Percentiles rank a stretch among this genome's conserved stretches.
These are phyloP conservation scores for Ageneiosus marmoratus DNA, from an alignment of 2,113 vertebrate species.

Conservation along the genomic window DNA sequence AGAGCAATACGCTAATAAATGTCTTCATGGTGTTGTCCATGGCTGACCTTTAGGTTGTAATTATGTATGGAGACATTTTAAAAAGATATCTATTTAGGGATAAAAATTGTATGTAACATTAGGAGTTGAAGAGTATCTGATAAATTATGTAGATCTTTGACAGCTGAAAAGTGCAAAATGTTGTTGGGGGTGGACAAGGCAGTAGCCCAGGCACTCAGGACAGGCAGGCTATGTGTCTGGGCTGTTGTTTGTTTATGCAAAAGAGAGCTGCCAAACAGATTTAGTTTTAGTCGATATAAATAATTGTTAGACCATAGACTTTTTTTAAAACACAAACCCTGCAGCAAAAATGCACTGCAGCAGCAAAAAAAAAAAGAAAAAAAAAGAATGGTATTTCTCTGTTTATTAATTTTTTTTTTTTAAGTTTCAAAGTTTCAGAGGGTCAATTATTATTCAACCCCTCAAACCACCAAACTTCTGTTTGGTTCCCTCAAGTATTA, in stretches of 20 bases:
- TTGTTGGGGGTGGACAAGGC: slow-evolving; percentile 22
- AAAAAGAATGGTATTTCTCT: too few species aligned
- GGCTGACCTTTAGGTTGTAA: slow-evolving; percentile 28
- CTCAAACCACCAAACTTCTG: too few species aligned
- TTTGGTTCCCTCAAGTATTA: too few species aligned
- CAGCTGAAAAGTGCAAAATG: slow-evolving; percentile 48
- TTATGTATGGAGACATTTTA: slow-evolving; percentile 33
- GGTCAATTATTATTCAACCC: too few species aligned
- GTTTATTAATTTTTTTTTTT: too few species aligned
- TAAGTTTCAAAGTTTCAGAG: too few species aligned
- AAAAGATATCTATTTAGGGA: slow-evolving; percentile 39
- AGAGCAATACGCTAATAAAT: slow-evolving; percentile 36
- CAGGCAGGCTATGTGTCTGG: not conserved
- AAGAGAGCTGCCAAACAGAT: not conserved
- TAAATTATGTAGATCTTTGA: slow-evolving; percentile 43
- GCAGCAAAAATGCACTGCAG: too few species aligned
- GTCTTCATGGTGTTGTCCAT: slow-evolving; percentile 6
- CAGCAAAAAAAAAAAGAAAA: too few species aligned
- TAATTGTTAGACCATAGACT: not conserved
- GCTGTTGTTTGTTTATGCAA: not conserved
- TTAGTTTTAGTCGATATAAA: not conserved
- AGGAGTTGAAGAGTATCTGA: slow-evolving; percentile 13
- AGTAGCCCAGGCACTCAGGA: not conserved
- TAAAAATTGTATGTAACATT: not conserved
- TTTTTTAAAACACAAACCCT: too few species aligned